Evolutionary conservation across 2,797 vertebrate species (phyloP), one percentile per base, ranked within the genome.

Genomic region (Schizopygopsis malacanthus): DNA sequence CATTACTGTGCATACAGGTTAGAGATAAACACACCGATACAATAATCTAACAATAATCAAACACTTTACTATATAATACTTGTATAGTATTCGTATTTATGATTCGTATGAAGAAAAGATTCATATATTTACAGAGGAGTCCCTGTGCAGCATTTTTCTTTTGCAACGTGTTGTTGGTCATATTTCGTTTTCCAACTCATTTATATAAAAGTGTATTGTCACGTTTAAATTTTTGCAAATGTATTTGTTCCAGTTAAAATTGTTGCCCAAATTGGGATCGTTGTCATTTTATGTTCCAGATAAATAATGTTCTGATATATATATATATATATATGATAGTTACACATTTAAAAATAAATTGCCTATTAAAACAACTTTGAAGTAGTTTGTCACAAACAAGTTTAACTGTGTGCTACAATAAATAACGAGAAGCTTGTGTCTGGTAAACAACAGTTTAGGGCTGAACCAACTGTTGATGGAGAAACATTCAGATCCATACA

Each of bases 361-460:
- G 56, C 77, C 39, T 2, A 43, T 63, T 79, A 61, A 61, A 61
- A 78, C 37, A 25, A 4, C 33, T 59, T 59, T 78, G 18, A 76
- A 37, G 52, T 39, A 59, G 33, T 59, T 41, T 56, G 52, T 6
- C 20, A 4, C n/a, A 73, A 47, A 56, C 20, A n/a, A 22, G 10
- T 52, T 20, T 61, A 22, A 43, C 37, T 43, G 45, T 75, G 28
- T 39, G 15, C 3, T 10, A n/a, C 12, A 41, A 7, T 25, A 78
- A 59, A 78, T 59, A 59, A 59, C n/a, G 12, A 28, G 77, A 79
- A 45, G 9, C 15, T 43, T 79, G 15, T 28, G 9, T 15, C 39
- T 79, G 15, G 39, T 63, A 61, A 79, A 63, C 39, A 61, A 79
- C 56, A 63, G 59, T n/a, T 79, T 20, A 52, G 52, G 18, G n/a